Percentiles rank a stretch among this genome's conserved stretches.
Conservation (phyloP, 2,888 invertebrate genomes). For the Latrodectus hesperus region DNA sequence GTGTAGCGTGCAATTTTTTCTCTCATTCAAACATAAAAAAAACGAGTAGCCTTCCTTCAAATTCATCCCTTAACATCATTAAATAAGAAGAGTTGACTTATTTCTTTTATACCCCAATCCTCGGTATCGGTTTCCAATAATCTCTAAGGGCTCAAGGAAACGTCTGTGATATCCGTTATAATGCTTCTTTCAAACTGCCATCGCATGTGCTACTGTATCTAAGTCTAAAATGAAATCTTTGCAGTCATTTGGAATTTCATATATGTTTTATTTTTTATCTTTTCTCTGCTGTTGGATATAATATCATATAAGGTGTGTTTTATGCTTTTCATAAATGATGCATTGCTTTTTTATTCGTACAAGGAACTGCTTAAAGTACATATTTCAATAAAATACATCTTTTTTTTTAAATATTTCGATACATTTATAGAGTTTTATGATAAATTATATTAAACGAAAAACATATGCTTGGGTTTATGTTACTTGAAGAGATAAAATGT, state of each 20-base stretch:
- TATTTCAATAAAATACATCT: too few relatives aligned
- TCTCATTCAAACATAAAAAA: constrained; percentile 42
- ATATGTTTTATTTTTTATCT: background rate
- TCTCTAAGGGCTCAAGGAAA: constrained; percentile 34
- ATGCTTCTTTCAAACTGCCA: constrained; percentile 2
- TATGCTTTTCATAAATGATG: too few relatives aligned
- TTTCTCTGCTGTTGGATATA: background rate
- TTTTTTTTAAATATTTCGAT: too few relatives aligned
- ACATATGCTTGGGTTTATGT: too few relatives aligned
- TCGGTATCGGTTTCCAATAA: constrained; percentile 60
- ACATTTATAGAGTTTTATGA: too few relatives aligned
- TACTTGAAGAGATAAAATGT: too few relatives aligned
- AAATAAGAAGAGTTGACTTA: constrained; percentile 54
- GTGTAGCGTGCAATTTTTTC: constrained; percentile 28
- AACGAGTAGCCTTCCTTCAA: constrained; percentile 46
- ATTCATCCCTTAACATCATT: constrained; percentile 60
- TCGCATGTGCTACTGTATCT: constrained; percentile 37
- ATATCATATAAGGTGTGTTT: too few relatives aligned
- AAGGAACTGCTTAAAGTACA: too few relatives aligned
- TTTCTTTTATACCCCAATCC: constrained; percentile 35
- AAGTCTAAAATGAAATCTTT: constrained; percentile 33
- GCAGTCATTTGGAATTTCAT: constrained; percentile 24
- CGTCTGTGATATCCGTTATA: constrained; percentile 44
- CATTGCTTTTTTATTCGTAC: too few relatives aligned
- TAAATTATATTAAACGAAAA: too few relatives aligned